Base-by-base conservation (phyloP, 2,113 vertebrate species). In the Eulemur macaco region DNA sequence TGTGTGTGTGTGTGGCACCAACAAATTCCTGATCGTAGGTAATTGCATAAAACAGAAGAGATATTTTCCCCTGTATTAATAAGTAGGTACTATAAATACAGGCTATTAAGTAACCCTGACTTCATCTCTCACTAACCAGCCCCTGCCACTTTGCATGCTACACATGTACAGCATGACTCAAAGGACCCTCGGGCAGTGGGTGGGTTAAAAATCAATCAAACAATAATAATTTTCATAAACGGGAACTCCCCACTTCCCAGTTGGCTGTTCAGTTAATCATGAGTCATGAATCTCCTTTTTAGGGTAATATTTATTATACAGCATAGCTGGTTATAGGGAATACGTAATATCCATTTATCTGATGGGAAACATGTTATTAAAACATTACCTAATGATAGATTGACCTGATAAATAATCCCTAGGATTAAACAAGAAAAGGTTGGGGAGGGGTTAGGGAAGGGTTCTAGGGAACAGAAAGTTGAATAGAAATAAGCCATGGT, bases 351-450 rank as follows among this genome's bases (percentile, higher is more conserved):
- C 31, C 68, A 95, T 94, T 95, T 97, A 97, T 98, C 98, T 97
- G 97, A 96, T 97, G 90, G 94, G 94, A 92, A 95, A 81, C 39
- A 25, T 96, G 68, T 96, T 97, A 98, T 97, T 98, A 97, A 98
- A 97, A 96, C 90, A 93, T 97, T 97, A 86, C 94, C 82, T 96
- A 97, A 96, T 94, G 95, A 97, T 97, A 97, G 66, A 97, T 96
- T 96, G 87, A 95, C 80, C 93, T 92, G 96, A 97, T 87, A 50
- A 98, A 97, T 95, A 97, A 97, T 95, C 92, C 77, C 81, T 93
- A 94, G 80, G 74, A 91, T 98, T 96, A 95, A 94, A 92, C 31
- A 77, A 66, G 92, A 95, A 95, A 94, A 85, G 3, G 25, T 83
- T 86, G 69, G 25, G 68, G 81, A 96, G 92, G 47, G 23, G 54